phyloP scores from a whole-genome alignment of 1,140 invertebrate species.

The Drosophila equinoxialis region DNA sequence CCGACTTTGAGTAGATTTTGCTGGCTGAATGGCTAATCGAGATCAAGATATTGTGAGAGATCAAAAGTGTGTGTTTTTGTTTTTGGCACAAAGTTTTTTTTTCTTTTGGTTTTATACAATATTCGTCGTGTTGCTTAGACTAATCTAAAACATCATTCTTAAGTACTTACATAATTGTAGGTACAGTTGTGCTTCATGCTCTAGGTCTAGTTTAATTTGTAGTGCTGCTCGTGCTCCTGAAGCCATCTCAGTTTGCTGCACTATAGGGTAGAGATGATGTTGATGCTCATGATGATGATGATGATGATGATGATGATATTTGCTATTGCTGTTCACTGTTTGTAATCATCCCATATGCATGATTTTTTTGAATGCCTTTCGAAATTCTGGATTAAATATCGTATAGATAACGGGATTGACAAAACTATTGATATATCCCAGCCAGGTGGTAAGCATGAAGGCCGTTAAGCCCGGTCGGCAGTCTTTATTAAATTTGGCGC shows the following conservation, averaged over 20 bases:
- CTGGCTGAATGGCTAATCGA: neutral
- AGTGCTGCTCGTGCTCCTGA: neutral
- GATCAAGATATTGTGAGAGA: neutral
- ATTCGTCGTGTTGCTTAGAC: neutral
- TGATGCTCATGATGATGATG: neutral
- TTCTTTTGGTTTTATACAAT: neutral
- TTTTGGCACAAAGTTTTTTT: neutral
- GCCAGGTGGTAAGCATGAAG: conserved; percentile 98
- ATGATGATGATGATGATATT: conserved; percentile 9
- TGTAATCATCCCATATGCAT: conserved; percentile 86
- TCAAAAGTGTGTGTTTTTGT: neutral
- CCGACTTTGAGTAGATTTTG: neutral
- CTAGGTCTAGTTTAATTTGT: neutral
- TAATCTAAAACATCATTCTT: conserved; percentile 1
- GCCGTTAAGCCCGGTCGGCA: conserved; percentile 94
- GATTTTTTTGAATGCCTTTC: conserved; percentile 99
- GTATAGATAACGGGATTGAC: conserved; percentile 99
- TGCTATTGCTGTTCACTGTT: conserved; percentile 19
- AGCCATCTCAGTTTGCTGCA: neutral
- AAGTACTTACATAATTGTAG: conserved; percentile 7
- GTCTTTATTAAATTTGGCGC: conserved; percentile 90
- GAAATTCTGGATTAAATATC: conserved; percentile 99
- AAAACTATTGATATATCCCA: conserved; percentile 99
- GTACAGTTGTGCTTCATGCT: conserved; percentile 2
- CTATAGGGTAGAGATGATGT: neutral